Evolutionary conservation across 2,113 vertebrate genomes (phyloP), one percentile per base, ranked within the genome.

Genomic region (Callipepla californica): DNA sequence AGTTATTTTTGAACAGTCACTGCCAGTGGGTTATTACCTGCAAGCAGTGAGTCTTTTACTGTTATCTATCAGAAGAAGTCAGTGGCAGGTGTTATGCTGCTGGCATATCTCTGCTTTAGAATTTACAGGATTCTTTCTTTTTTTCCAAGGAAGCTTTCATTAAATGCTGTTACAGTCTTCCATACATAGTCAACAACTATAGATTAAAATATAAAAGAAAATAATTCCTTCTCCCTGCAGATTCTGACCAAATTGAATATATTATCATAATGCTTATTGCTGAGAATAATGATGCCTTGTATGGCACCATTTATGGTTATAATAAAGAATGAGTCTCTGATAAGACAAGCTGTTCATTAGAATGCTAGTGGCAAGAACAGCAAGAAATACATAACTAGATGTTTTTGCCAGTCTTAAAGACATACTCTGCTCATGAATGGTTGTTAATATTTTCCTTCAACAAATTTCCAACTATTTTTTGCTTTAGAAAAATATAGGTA

Each of bases 11-110:
- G 85, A 89, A 53, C 42, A 55, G 11, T 68, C 5, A 22, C 16
- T 92, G 79, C 47, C 83, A 47, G 72, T 77, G 68, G 63, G 38
- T 81, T 91, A 61, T 82, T 95, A 88, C 86, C 93, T 90, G 61
- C 66, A 90, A 96, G 62, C 66, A 82, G 42, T 42, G 76, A 92
- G 45, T 65, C 55, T 85, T 96, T 89, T 93, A 66, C 68, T 66
- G 20, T 79, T 96, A 90, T 89, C 75, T 89, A 40, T 73, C 14
- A 61, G 61, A 94, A 92, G 32, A 62, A 87, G 65, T 76, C 70
- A 51, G 61, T 87, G 61, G 75, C 92, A 96, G 92, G 93, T 93
- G 92, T 95, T 94, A 86, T 76, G 83, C 88, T 96, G 79, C 80
- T 93, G 88, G 93, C 86, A 74, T 83, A 74, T 84, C 69, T 90